Evolutionary conservation across 2,113 vertebrate species (phyloP), one percentile per base, ranked within the genome.

Genomic region (Philantomba maxwellii): DNA sequence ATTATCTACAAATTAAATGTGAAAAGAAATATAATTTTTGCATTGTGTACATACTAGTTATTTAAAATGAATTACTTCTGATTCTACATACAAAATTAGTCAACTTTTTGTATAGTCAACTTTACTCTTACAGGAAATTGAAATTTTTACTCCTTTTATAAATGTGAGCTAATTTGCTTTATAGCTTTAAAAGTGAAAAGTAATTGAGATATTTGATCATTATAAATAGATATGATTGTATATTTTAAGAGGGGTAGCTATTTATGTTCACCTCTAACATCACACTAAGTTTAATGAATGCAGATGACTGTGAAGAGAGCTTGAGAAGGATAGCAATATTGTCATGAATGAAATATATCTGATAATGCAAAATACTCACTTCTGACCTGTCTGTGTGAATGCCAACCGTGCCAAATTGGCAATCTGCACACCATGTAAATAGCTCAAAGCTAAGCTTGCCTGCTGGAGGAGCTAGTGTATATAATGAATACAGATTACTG

Each of bases 401-500:
- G n/a, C 75, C 89, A 98, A 66, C 85, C 11, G 15, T 51, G 78
- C 8, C 55, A 97, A 85, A 91, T 0, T 53, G 58, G 57, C 57
- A 91, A 73, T 93, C 51, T 30, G 16, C 23, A n/a, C 26, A 93
- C 47, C 81, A 89, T 43, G 75, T 80, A 96, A 85, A 90, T 73
- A 82, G 53, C 45, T 97, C 88, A 93, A 64, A 97, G 88, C 80
- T 96, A 62, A 94, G 89, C 47, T 84, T 6, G 25, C 57, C 89
- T 97, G 43, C 60, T 87, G 51, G 83, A 62, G 89, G 39, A 93
- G 45, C 84, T 94, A 5, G 39, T 60, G 43, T 94, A 15, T 53
- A 9, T 89, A 96, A 97, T 87, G 77, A 96, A 97, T 83, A 90
- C 4, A 97, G 97, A 97, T 98, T 88, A 96, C 11, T 87, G 43